Evolutionary conservation across 2,113 vertebrate species (phyloP).

Genomic region (Zapornia atra): DNA sequence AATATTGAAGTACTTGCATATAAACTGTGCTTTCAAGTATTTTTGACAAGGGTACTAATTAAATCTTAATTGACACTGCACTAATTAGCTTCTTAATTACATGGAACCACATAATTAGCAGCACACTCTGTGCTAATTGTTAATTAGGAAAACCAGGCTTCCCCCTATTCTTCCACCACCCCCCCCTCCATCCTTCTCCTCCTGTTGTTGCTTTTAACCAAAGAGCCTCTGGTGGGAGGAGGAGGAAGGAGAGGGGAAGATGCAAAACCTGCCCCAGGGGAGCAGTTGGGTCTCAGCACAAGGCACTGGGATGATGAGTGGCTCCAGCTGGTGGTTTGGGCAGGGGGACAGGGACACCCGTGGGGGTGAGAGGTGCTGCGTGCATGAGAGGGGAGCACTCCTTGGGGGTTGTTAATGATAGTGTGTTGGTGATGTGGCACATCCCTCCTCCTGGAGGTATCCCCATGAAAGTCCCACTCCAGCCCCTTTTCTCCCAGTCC

Average conservation of each 20-base stretch:
- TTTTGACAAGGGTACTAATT: constrained; percentile 81
- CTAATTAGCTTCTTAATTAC: constrained; percentile 88
- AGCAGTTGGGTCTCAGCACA: not conserved
- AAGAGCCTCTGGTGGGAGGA: constrained; percentile 37
- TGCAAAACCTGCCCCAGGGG: not conserved
- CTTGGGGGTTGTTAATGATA: not conserved
- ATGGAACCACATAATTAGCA: constrained; percentile 80
- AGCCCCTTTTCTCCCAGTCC: not conserved
- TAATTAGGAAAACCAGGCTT: constrained; percentile 77
- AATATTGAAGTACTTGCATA: constrained; percentile 62
- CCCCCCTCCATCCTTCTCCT: not conserved
- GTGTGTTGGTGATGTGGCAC: not conserved
- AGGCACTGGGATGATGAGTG: not conserved
- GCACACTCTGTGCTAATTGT: constrained; percentile 76
- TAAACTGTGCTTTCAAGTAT: constrained; percentile 72
- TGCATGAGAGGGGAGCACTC: accelerated
- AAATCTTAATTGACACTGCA: constrained; percentile 81
- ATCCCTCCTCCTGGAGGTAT: not conserved
- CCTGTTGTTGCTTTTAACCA: constrained; percentile 42
- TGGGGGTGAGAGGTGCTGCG: not conserved
- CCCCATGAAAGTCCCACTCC: accelerated
- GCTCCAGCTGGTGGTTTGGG: not conserved
- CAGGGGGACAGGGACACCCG: not conserved
- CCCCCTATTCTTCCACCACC: not conserved
- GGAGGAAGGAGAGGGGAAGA: not conserved